Evolutionary conservation across 2,888 invertebrate species (phyloP), one percentile per base, ranked within the genome.

Genomic region (Cantharis lateralis): DNA sequence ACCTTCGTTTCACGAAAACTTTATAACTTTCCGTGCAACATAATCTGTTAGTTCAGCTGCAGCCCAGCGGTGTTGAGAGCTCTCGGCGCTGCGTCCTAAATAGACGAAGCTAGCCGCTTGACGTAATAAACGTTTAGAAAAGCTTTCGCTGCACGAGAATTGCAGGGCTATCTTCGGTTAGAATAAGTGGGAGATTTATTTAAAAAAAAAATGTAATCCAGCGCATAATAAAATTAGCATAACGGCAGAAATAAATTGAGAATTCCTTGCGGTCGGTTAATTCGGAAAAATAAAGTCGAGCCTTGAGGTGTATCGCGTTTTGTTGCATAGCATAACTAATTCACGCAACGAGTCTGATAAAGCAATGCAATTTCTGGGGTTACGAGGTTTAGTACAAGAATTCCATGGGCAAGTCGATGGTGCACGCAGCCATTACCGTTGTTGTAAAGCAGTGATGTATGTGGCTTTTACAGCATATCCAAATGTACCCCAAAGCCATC

Each of bases 261-360:
- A 48, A 48, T 48, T 48, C 48, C 48, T 48, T 48, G 48, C 48
- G 48, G 48, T 48, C n/a, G 7, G 48, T 48, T 48, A 48, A 48
- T 64, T 20, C 64, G 13, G 64, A 64, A 64, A 18, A 64, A 18
- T 16, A 64, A 64, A 64, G 20, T 13, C 9, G 11, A 13, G 66
- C 72, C 32, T 2, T 62, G 15, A 64, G 78, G 75, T 63, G 64
- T 16, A 68, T 78, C 75, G 68, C 28, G 71, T 74, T 75, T 32
- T 72, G 15, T 78, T 78, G 76, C 78, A 78, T 75, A 74, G 79
- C 79, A 77, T 79, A 74, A 72, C 79, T 77, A 79, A 79, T 79
- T 79, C 75, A 72, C 75, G 77, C 77, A 79, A 77, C 75, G 62
- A 66, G 75, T 62, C 77, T 70, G 75, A 68, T 69, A 79, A 79